phyloP scores from a whole-genome alignment of 2,113 vertebrate genomes.

The Gobius niger region DNA sequence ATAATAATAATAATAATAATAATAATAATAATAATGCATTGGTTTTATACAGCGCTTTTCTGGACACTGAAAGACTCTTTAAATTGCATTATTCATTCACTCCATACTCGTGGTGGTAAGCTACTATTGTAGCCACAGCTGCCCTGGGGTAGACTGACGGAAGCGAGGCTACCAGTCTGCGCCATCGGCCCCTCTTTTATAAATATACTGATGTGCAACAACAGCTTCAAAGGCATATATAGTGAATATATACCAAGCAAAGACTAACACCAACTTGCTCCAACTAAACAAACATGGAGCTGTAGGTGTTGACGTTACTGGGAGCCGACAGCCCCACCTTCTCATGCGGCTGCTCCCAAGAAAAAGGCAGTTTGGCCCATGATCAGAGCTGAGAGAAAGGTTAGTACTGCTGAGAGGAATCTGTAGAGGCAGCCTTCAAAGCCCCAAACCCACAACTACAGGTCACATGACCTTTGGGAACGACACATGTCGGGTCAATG shows the following conservation, averaged over 20 bases:
- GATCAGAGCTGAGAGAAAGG: slow-evolving; percentile 76
- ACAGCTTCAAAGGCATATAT: slow-evolving; percentile 4
- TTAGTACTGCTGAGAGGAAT: slow-evolving; percentile 75
- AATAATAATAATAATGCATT: too few species aligned
- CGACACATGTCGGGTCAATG: slow-evolving; percentile 56
- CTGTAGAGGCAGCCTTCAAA: slow-evolving; percentile 77
- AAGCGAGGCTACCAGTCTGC: too few species aligned
- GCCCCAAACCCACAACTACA: slow-evolving; percentile 60
- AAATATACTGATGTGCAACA: background rate
- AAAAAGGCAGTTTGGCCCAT: slow-evolving; percentile 57
- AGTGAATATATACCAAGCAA: slow-evolving; percentile 25
- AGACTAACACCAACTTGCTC: slow-evolving; percentile 44
- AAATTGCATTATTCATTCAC: too few species aligned
- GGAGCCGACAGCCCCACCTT: slow-evolving; percentile 47
- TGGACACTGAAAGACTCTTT: too few species aligned
- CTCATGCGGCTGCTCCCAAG: slow-evolving; percentile 32
- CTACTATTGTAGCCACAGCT: too few species aligned
- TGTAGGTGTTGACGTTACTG: slow-evolving; percentile 51
- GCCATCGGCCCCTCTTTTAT: too few species aligned
- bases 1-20: too few species aligned
- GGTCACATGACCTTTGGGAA: slow-evolving; percentile 73
- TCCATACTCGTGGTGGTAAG: too few species aligned
- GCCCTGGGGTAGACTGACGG: too few species aligned
- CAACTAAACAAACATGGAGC: slow-evolving; percentile 50
- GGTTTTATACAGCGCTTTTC: too few species aligned